phyloP scores from a whole-genome alignment of 2,113 vertebrate species.

The Aptenodytes forsteri region DNA sequence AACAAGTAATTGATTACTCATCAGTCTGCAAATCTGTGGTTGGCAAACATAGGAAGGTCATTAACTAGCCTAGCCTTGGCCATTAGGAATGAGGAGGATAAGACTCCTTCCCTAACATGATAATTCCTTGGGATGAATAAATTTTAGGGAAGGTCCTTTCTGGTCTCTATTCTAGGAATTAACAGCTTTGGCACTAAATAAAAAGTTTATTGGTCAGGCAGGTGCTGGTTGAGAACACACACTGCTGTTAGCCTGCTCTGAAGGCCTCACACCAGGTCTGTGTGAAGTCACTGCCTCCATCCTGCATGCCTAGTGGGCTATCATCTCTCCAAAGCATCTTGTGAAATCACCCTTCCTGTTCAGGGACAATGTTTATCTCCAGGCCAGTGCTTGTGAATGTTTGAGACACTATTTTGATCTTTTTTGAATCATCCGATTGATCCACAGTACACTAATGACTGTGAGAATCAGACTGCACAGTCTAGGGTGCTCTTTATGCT shows the following conservation, averaged over 20 bases:
- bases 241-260: neutral
- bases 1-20: neutral
- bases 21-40: neutral
- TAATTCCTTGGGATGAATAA: neutral
- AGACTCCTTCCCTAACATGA: neutral
- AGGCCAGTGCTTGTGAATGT: neutral
- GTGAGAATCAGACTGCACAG: neutral
- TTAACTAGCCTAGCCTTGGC: neutral
- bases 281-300: neutral
- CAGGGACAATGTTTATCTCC: neutral
- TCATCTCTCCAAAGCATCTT: neutral
- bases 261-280: neutral
- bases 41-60: neutral
- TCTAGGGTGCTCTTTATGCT: neutral
- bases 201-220: neutral
- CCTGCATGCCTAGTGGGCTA: neutral
- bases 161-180: neutral
- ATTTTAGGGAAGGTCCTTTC: neutral
- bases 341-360: accelerated
- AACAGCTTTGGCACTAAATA: neutral
- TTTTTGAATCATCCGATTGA: neutral
- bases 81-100: neutral
- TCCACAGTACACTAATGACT: neutral
- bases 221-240: neutral
- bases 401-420: neutral